A percentile compares a stretch with the other conserved stretches of the same genome.
These are phyloP conservation scores for Perognathus longimembris DNA, from an alignment of 2,113 vertebrate genomes.

Conservation along the genomic window DNA sequence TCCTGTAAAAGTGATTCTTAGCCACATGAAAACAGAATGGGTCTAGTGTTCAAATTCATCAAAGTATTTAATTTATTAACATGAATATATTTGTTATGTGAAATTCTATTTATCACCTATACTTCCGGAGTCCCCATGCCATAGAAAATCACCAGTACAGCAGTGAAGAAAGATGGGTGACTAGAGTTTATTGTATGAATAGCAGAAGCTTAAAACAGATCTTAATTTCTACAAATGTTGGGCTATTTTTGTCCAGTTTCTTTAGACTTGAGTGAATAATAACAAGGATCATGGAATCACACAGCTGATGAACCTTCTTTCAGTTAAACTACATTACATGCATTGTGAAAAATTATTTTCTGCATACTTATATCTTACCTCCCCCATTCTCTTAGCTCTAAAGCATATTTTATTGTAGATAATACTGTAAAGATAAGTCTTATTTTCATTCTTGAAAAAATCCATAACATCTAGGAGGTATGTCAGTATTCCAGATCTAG, in stretches of 20 bases:
- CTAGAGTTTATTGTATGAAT: not conserved
- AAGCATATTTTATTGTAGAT: not conserved
- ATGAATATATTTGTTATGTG: not conserved
- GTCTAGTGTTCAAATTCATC: not conserved
- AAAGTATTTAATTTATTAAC: not conserved
- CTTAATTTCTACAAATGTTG: not conserved
- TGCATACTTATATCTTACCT: not conserved
- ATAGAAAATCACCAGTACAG: too few species aligned
- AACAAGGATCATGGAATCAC: not conserved
- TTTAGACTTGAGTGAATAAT: not conserved
- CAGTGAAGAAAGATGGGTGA: too few species aligned
- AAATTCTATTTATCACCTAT: too few species aligned
- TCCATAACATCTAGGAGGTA: not conserved
- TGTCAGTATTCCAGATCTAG: not conserved
- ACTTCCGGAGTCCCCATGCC: too few species aligned
- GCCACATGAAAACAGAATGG: not conserved
- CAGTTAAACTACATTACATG: not conserved
- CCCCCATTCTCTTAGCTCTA: not conserved
- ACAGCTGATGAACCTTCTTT: not conserved
- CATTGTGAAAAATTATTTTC: not conserved
- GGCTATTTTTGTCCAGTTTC: not conserved
- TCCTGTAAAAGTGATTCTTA: constrained; percentile 7
- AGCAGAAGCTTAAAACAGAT: not conserved
- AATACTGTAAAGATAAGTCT: not conserved
- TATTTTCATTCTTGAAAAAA: not conserved